Evolutionary conservation across 2,888 invertebrate genomes (phyloP).

Genomic region (Perdita meconis): DNA sequence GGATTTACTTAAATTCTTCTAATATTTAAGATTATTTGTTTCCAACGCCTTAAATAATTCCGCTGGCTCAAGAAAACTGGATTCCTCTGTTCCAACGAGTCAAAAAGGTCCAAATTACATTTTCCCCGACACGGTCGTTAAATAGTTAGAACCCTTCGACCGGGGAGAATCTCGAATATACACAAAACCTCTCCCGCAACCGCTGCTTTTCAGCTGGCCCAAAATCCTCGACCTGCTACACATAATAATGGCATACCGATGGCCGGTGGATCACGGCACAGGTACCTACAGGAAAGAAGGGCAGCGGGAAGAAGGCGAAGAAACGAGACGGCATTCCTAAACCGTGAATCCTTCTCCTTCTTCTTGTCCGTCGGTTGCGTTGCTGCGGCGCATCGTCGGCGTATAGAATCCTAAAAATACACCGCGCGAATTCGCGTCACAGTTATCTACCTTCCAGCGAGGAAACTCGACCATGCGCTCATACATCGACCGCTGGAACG

Average conservation of each 20-base stretch:
- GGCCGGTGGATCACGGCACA: slow-evolving; percentile 43
- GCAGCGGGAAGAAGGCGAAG: slow-evolving; percentile 38
- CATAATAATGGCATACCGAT: slow-evolving; percentile 46
- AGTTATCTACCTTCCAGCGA: slow-evolving; percentile 57
- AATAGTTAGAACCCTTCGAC: neutral
- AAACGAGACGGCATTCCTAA: slow-evolving; percentile 75
- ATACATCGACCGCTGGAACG: slow-evolving; percentile 48
- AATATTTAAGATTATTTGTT: neutral
- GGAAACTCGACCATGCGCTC: slow-evolving; percentile 50
- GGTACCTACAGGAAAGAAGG: slow-evolving; percentile 26
- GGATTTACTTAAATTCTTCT: neutral
- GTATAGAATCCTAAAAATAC: slow-evolving; percentile 71
- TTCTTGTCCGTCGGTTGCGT: slow-evolving; percentile 21
- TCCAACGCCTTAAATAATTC: neutral
- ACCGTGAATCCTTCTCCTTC: slow-evolving; percentile 69
- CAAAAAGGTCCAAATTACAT: neutral
- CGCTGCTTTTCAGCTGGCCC: slow-evolving; percentile 6
- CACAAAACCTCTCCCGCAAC: neutral
- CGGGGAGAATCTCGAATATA: neutral
- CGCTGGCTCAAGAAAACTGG: neutral
- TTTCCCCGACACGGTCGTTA: neutral
- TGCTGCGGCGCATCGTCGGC: slow-evolving; percentile 1
- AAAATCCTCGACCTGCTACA: slow-evolving; percentile 49
- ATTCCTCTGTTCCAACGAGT: neutral
- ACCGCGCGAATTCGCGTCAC: slow-evolving; percentile 54